Percentiles rank a stretch among this genome's conserved stretches.
Conservation (phyloP, 2,113 vertebrate species). For the Gymnorhina tibicen region DNA sequence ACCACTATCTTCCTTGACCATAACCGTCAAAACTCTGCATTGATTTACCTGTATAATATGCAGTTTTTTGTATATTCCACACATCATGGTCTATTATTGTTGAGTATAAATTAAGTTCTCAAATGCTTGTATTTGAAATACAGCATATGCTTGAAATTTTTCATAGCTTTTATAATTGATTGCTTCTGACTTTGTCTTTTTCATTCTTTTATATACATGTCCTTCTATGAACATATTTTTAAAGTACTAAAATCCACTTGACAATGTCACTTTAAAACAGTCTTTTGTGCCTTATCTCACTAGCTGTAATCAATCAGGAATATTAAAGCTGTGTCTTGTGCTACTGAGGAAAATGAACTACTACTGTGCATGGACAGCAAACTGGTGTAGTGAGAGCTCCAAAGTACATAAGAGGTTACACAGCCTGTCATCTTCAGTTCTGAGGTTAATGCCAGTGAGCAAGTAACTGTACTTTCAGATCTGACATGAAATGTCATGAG, state of each 20-base stretch:
- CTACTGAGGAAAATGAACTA: conserved; percentile 1
- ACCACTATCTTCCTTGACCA: not conserved
- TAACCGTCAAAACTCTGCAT: not conserved
- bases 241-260: conserved; percentile 14
- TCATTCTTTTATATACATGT: not conserved
- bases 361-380: not conserved
- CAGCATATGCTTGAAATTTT: not conserved
- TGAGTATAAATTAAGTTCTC: conserved; percentile 5
- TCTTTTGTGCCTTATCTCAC: conserved; percentile 27
- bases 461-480: conserved; percentile 32
- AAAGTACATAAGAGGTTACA: conserved; percentile 7
- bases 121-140: not conserved
- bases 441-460: conserved; percentile 31
- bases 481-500: conserved; percentile 51
- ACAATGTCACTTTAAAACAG: conserved; percentile 28
- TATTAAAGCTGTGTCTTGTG: not conserved
- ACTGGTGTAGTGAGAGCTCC: not conserved
- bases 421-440: conserved; percentile 9
- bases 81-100: not conserved
- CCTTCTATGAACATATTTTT: conserved; percentile 6
- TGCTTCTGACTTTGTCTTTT: conserved; percentile 18
- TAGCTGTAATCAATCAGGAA: conserved; percentile 33
- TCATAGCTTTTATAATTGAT: conserved; percentile 2
- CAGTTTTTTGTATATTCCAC: not conserved
- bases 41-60: not conserved